Conservation (phyloP, 2,797 vertebrate species). For the Galago senegalensis region DNA sequence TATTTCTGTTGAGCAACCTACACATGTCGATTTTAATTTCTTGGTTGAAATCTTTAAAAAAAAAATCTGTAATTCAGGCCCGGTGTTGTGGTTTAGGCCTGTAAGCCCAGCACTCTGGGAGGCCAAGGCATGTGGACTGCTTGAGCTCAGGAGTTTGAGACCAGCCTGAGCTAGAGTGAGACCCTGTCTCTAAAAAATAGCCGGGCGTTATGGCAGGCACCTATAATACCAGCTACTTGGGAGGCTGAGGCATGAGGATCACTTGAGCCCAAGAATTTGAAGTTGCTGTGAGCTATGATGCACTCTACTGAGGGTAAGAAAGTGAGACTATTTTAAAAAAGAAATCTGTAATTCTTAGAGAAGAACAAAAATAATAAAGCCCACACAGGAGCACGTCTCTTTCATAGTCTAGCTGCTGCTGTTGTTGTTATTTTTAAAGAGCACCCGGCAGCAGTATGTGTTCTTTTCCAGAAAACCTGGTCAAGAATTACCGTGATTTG, state of each 20-base stretch:
- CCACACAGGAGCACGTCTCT: conserved; percentile 1
- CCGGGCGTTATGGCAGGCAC: too few species aligned
- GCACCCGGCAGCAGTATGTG: not conserved
- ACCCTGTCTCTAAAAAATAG: too few species aligned
- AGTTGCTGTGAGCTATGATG: too few species aligned
- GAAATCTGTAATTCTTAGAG: not conserved
- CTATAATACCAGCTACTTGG: too few species aligned
- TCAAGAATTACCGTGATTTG: not conserved
- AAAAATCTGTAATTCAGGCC: not conserved
- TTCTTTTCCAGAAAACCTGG: not conserved
- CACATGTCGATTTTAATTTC: conserved; percentile 9
- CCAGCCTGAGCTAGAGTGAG: too few species aligned
- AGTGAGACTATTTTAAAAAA: not conserved
- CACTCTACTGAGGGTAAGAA: too few species aligned
- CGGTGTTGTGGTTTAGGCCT: too few species aligned
- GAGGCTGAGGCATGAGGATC: too few species aligned
- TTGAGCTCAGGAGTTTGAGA: too few species aligned
- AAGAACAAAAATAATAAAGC: conserved; percentile 62
- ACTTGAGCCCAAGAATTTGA: too few species aligned
- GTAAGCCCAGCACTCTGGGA: too few species aligned
- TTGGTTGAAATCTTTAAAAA: conserved; percentile 13
- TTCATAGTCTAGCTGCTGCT: not conserved
- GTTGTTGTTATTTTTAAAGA: not conserved
- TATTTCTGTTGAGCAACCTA: conserved; percentile 3
- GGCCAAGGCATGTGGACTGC: too few species aligned